Evolutionary conservation across 2,797 vertebrate genomes (phyloP), one percentile per base, ranked within the genome.

Genomic region (Catostomus latipinnis): DNA sequence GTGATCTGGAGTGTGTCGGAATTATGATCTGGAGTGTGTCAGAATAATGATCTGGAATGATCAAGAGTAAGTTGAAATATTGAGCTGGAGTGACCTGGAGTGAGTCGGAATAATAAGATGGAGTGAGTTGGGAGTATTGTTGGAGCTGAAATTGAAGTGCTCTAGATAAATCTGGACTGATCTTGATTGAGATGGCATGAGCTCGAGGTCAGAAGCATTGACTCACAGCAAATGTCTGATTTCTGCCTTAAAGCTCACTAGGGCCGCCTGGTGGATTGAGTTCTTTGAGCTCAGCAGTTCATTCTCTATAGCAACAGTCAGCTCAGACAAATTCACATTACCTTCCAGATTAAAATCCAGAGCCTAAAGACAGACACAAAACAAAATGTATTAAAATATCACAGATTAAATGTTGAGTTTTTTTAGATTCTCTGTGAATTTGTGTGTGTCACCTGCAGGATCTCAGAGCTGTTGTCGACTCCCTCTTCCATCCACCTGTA

Each of bases 401-500:
- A 45, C 7, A 45, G 43, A 60, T 67, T 52, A 71, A 48, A n/a
- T 3, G 8, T 1, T 46, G 34, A 34, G 34, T 34, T 34, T n/a
- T 18, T 9, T 18, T 46, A 71, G 6, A 75, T n/a, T 0, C 6
- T 1, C 4, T 11, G 4, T 22, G 34, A 13, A 1, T 53, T 12
- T 48, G 34, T 62, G 53, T 7, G 53, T 43, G 52, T 6, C 1
- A 97, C 97, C 97, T 97, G 95, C 54, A 99, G 91, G 89, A 99
- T 95, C 67, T 98, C 96, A 7, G 93, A 88, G 85, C 97, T 94
- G 91, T 98, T 97, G 60, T 97, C 95, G 1, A 99, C 90, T 14
- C 98, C 97, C 72, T 97, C 96, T n/a, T 97, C 95, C 72, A 96
- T 93, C 98, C 98, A 99, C 76, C 93, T 90, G 58, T 99, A 96